Percentiles rank a stretch among this genome's conserved stretches.
These are phyloP conservation scores for Phaedon cochleariae DNA, from an alignment of 2,888 invertebrate genomes.

Conservation along the genomic window DNA sequence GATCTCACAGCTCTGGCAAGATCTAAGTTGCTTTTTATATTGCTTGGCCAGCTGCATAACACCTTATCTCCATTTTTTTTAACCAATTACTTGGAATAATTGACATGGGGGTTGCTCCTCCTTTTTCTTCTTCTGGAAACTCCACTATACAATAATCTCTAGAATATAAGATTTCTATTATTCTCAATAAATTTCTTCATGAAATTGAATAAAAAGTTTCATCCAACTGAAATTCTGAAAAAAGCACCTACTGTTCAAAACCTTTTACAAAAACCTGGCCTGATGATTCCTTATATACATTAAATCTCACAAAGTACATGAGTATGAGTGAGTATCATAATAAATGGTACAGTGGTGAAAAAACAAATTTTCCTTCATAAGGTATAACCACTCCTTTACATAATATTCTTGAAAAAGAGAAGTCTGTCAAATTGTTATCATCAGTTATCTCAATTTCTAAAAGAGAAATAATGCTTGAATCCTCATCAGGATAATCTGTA, in stretches of 20 bases:
- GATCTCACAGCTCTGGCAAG: background rate
- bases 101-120: background rate
- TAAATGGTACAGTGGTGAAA: too few species aligned
- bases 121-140: background rate
- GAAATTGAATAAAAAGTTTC: background rate
- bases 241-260: too few species aligned
- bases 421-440: background rate
- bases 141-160: too few species aligned
- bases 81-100: background rate
- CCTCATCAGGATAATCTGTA: slow-evolving; percentile 5
- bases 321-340: too few species aligned
- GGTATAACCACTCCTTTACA: background rate
- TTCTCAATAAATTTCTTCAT: background rate
- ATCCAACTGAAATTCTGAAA: background rate
- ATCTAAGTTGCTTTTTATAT: background rate
- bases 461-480: background rate
- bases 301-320: too few species aligned
- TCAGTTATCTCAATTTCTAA: slow-evolving; percentile 1
- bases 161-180: background rate
- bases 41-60: background rate
- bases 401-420: background rate
- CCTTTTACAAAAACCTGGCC: too few species aligned
- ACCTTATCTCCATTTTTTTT: background rate
- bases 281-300: too few species aligned
- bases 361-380: too few species aligned